Percentiles rank a stretch among this genome's conserved stretches.
Conservation (phyloP, 2,888 invertebrate species). For the Cheilosia soror region DNA sequence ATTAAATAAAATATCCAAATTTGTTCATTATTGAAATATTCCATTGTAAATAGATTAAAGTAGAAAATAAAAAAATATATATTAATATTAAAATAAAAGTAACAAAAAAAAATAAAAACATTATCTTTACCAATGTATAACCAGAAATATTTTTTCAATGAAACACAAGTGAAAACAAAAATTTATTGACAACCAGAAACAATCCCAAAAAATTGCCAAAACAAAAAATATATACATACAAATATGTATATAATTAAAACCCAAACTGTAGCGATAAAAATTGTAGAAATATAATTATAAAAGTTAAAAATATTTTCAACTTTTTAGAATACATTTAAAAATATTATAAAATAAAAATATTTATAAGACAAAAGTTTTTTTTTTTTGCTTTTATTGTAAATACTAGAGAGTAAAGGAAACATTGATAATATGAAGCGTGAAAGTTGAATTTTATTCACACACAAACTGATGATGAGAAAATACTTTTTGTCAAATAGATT, state of each 20-base stretch:
- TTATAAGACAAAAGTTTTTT: neutral
- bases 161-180: conserved; percentile 23
- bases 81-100: neutral
- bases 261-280: conserved; percentile 20
- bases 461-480: conserved; percentile 15
- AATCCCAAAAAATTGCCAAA: conserved; percentile 58
- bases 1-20: neutral
- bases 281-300: conserved; percentile 39
- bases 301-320: conserved; percentile 34
- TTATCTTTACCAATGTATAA: conserved; percentile 30
- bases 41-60: conserved; percentile 31
- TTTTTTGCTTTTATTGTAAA: conserved; percentile 53
- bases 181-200: conserved; percentile 30
- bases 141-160: conserved; percentile 60
- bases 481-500: conserved; percentile 19
- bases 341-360: conserved; percentile 31
- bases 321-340: conserved; percentile 40
- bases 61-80: neutral
- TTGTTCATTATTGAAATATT: conserved; percentile 1
- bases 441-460: conserved; percentile 18
- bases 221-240: conserved; percentile 17
- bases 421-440: conserved; percentile 5
- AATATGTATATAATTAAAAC: conserved; percentile 6
- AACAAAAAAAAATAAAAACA: neutral
- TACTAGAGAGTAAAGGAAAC: conserved; percentile 31